Evolutionary conservation across 2,888 invertebrate genomes (phyloP), one percentile per base, ranked within the genome.

Genomic region (Pemphredon lugubris): DNA sequence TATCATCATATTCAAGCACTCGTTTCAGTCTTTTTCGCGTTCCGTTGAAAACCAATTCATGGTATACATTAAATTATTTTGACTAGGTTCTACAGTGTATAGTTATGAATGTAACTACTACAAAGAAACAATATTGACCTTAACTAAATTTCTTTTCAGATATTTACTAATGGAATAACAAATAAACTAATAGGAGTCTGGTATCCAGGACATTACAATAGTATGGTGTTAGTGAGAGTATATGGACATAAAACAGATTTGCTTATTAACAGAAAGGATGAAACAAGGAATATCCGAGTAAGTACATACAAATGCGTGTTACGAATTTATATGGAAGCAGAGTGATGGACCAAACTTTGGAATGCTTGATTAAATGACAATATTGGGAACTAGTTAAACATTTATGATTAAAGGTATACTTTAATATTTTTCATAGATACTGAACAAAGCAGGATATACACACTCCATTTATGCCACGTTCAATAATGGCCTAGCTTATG

Each of bases 181-280:
- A 98, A 98, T 91, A 97, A 96, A 90, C 91, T 98, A 82, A 93
- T 98, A 59, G 96, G 96, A 48, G 83, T 90, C 30, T 90, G 89
- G 80, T 89, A 86, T 68, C 86, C 86, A 9, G 90, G 89, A 34
- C 90, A 91, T 66, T 89, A 89, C n/a, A 88, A 91, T 75, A 94
- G 96, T 84, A 94, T 95, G 84, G 93, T 98, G 1, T 92, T 98
- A 58, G 93, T 98, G 20, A 92, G 98, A 82, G 93, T 98, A 71
- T 98, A 98, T 91, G 98, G 98, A 23, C 93, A 95, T 83, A 97
- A 97, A 90, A 98, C 98, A 1, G 98, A 98, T 90, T 91, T 96
- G 79, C 93, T 98, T 73, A 97, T 98, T 86, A 96, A 98, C 88
- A 92, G 98, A 74, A 93, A 94, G 86, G 94, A 94, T 53, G 98